Conservation (phyloP, 1,140 invertebrate species). For the Plodia interpunctella region DNA sequence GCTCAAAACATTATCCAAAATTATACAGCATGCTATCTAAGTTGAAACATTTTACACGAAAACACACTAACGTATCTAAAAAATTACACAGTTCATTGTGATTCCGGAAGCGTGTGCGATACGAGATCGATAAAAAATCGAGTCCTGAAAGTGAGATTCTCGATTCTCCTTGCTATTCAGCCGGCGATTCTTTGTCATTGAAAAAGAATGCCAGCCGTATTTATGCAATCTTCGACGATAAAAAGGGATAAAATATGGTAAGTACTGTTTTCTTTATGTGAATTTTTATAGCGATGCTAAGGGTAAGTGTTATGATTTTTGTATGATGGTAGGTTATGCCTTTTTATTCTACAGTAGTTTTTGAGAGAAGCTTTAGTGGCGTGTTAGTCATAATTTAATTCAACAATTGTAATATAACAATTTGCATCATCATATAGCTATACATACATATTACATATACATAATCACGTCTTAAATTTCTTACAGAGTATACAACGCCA, state of each 20-base stretch:
- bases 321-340: background rate
- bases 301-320: background rate
- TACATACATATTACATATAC: too few species aligned
- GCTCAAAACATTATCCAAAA: too few species aligned
- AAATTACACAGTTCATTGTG: slow-evolving; percentile 33
- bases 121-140: slow-evolving; percentile 47
- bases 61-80: background rate
- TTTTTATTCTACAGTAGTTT: background rate
- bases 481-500: too few species aligned
- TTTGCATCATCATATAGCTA: too few species aligned
- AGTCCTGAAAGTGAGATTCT: slow-evolving; percentile 40
- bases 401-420: too few species aligned
- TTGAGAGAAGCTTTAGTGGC: background rate
- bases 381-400: too few species aligned
- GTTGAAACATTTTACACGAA: background rate
- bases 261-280: slow-evolving; percentile 12
- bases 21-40: too few species aligned
- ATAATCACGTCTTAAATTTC: too few species aligned
- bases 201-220: slow-evolving; percentile 40
- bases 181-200: slow-evolving; percentile 43
- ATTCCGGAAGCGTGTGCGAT: slow-evolving; percentile 35
- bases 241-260: slow-evolving; percentile 42
- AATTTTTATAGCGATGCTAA: slow-evolving; percentile 2
- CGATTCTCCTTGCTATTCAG: slow-evolving; percentile 43
- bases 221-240: slow-evolving; percentile 37